Evolutionary conservation across 2,888 invertebrate species (phyloP).

Genomic region (Eumerus sabulonum): DNA sequence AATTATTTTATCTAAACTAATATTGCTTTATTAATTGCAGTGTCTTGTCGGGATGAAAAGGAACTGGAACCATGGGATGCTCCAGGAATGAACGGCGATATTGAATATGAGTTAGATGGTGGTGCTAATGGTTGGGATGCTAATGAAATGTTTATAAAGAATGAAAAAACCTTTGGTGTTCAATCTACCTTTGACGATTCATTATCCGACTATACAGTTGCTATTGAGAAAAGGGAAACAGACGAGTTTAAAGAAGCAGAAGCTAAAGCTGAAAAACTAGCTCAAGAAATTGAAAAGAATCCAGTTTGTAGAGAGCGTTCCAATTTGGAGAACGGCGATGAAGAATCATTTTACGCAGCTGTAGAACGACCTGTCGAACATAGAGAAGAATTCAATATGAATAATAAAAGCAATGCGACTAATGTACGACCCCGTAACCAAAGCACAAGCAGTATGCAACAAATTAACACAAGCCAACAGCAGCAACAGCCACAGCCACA

Average conservation of each 20-base stretch:
- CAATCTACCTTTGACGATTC: slow-evolving; percentile 95
- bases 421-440: slow-evolving; percentile 19
- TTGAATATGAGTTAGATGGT: slow-evolving; percentile 85
- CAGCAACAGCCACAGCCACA: slow-evolving; percentile 23
- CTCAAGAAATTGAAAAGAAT: slow-evolving; percentile 94
- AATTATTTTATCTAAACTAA: not conserved
- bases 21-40: slow-evolving; percentile 64
- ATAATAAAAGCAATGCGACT: slow-evolving; percentile 23
- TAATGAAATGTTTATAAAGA: slow-evolving; percentile 97
- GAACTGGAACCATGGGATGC: slow-evolving; percentile 95
- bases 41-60: slow-evolving; percentile 79
- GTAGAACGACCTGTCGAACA: slow-evolving; percentile 83
- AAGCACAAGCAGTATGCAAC: slow-evolving; percentile 17
- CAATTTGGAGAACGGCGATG: slow-evolving; percentile 95
- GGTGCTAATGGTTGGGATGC: slow-evolving; percentile 97
- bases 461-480: slow-evolving; percentile 16
- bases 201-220: slow-evolving; percentile 94
- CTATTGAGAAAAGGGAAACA: slow-evolving; percentile 90
- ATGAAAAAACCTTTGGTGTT: slow-evolving; percentile 94
- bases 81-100: slow-evolving; percentile 81
- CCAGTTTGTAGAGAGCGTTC: slow-evolving; percentile 89
- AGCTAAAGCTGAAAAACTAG: slow-evolving; percentile 91
- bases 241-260: slow-evolving; percentile 87
- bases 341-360: slow-evolving; percentile 92
- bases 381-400: slow-evolving; percentile 42